These are phyloP conservation scores for Cetoscarus ocellatus DNA, from an alignment of 2,797 vertebrate genomes.

Conservation along the genomic window DNA sequence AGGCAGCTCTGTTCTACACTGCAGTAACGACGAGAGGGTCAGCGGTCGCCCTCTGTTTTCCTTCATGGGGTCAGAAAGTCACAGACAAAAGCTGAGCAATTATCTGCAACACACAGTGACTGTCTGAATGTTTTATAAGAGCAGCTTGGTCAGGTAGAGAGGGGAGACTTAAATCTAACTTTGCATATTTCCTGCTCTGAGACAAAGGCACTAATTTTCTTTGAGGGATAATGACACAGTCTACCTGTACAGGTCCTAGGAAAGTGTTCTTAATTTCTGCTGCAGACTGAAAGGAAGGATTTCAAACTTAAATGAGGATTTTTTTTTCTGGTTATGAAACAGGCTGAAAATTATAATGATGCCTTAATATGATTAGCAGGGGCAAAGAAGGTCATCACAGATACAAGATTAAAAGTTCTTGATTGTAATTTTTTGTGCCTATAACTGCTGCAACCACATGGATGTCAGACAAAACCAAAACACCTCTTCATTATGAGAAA, in stretches of 20 bases:
- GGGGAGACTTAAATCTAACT: constrained; percentile 59
- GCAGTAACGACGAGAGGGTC: constrained; percentile 63
- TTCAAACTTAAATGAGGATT: background rate
- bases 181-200: constrained; percentile 52
- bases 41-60: constrained; percentile 70
- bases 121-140: constrained; percentile 52
- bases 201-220: constrained; percentile 63
- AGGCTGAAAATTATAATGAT: too few relatives aligned
- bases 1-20: constrained; percentile 68
- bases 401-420: too few relatives aligned
- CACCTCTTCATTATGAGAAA: too few relatives aligned
- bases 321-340: too few relatives aligned
- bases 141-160: constrained; percentile 53
- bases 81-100: constrained; percentile 71
- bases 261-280: constrained; percentile 29
- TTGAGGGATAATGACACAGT: constrained; percentile 55
- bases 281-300: constrained; percentile 15
- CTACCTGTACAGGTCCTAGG: constrained; percentile 16
- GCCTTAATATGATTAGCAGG: too few relatives aligned
- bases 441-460: too few relatives aligned
- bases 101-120: constrained; percentile 58
- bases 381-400: too few relatives aligned
- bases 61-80: constrained; percentile 67
- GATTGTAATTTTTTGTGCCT: too few relatives aligned
- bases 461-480: too few relatives aligned